Evolutionary conservation across 2,797 vertebrate genomes (phyloP).

Genomic region (Coreius guichenoti): DNA sequence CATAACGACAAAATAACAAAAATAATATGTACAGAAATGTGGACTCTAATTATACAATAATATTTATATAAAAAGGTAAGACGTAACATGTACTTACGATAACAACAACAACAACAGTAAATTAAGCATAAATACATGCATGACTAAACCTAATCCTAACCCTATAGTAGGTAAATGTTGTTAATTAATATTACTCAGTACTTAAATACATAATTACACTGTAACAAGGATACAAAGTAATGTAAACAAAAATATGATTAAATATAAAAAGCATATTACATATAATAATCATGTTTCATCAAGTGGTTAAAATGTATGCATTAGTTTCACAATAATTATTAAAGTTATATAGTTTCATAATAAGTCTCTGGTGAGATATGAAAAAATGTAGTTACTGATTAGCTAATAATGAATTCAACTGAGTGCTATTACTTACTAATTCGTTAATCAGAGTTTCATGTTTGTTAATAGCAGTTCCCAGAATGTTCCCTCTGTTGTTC

Average conservation of each 20-base stretch:
- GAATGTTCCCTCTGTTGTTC: neutral
- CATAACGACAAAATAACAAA: neutral
- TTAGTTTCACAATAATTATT: neutral
- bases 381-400: neutral
- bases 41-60: neutral
- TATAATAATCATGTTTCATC: neutral
- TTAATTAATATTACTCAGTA: neutral
- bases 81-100: neutral
- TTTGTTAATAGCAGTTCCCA: neutral
- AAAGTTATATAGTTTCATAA: neutral
- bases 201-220: neutral
- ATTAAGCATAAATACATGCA: neutral
- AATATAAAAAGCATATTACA: neutral
- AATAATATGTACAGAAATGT: neutral
- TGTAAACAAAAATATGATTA: neutral
- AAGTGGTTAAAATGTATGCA: neutral
- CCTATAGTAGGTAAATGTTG: neutral
- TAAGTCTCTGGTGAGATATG: neutral
- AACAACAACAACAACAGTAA: neutral
- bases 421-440: neutral
- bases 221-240: neutral
- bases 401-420: too few species aligned
- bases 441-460: neutral
- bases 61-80: neutral
- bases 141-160: neutral